A percentile compares a stretch with the other conserved stretches of the same genome.
phyloP scores from a whole-genome alignment of 2,888 invertebrate species.

The Brachypterus glaber region DNA sequence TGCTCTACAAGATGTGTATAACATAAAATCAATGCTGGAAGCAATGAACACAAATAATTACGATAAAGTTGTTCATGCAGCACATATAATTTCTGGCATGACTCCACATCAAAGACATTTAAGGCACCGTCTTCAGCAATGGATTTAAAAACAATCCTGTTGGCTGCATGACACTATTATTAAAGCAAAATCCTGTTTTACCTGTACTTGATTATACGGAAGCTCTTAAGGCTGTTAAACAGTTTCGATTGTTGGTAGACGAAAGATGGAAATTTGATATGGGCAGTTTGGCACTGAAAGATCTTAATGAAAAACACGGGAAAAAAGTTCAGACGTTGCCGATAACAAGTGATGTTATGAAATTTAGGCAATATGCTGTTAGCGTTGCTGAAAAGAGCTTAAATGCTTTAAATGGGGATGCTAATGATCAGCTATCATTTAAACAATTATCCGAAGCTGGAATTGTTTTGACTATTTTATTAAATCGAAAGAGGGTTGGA shows the following conservation, averaged over 20 bases:
- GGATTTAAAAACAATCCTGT: constrained; percentile 18
- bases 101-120: constrained; percentile 16
- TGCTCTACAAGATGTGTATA: constrained; percentile 17
- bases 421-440: constrained; percentile 14
- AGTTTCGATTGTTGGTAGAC: constrained; percentile 17
- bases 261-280: constrained; percentile 21
- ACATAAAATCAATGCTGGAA: not conserved
- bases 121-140: constrained; percentile 20
- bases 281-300: constrained; percentile 21
- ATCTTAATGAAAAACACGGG: constrained; percentile 20
- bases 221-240: constrained; percentile 16
- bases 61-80: constrained; percentile 18
- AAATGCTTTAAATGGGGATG: constrained; percentile 13
- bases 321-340: constrained; percentile 19
- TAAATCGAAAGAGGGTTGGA: constrained; percentile 24
- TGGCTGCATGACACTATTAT: constrained; percentile 10
- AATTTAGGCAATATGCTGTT: constrained; percentile 18
- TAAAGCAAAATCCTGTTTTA: constrained; percentile 18
- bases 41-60: constrained; percentile 1
- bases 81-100: constrained; percentile 17
- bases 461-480: constrained; percentile 20
- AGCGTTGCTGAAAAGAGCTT: constrained; percentile 16
- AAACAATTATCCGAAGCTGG: constrained; percentile 21
- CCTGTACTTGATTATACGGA: constrained; percentile 14
- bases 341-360: constrained; percentile 20